Conservation (phyloP, 2,113 vertebrate genomes). For the Pygathrix nemaeus region DNA sequence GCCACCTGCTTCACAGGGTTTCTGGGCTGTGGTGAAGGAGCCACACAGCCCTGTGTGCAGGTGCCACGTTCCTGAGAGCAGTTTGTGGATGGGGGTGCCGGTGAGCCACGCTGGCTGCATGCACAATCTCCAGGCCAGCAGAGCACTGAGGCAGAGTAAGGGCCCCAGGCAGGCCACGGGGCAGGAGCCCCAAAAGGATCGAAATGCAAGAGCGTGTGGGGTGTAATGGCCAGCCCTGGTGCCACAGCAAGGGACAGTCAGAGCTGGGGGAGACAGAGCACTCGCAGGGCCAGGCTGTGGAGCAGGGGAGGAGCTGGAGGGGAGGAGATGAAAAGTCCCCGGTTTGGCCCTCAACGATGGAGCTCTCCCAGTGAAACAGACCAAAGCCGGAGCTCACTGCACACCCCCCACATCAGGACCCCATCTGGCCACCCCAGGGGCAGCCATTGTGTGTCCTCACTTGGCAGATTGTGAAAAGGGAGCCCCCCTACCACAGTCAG, state of each 20-base stretch:
- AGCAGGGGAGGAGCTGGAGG: neutral
- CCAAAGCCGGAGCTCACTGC: neutral
- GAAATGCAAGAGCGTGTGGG: neutral
- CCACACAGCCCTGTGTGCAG: neutral
- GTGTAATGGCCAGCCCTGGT: neutral
- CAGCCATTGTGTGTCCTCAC: neutral
- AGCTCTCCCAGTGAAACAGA: neutral
- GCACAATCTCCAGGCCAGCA: neutral
- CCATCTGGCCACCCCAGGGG: neutral
- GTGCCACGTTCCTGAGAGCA: too few species aligned
- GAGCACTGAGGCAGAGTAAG: neutral
- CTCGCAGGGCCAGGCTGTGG: neutral
- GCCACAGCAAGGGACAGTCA: neutral
- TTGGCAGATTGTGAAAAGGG: neutral
- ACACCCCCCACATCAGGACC: neutral
- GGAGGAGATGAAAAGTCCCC: neutral
- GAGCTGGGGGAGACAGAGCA: neutral
- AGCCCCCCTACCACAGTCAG: neutral
- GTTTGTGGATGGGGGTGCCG: too few species aligned
- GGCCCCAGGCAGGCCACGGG: neutral
- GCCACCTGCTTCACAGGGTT: neutral
- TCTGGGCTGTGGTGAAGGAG: neutral
- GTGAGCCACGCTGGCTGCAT: neutral
- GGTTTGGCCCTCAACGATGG: too few species aligned
- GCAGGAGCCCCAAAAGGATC: neutral